Evolutionary conservation across 2,888 invertebrate species (phyloP).

Genomic region (Dugesia japonica): DNA sequence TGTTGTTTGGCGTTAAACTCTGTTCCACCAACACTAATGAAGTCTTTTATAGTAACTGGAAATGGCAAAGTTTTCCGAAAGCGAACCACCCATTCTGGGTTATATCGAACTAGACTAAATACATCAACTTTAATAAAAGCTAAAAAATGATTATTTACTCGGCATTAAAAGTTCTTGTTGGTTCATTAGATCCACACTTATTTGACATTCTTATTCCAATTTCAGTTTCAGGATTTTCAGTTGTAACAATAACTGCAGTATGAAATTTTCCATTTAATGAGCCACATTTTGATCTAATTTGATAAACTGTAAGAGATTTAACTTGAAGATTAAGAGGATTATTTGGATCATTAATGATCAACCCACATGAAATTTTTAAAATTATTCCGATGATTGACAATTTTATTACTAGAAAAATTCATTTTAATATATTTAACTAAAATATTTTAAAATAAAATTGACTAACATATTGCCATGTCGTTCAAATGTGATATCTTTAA

Average conservation of each 20-base stretch:
- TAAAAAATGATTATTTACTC: not conserved
- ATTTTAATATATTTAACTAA: no score
- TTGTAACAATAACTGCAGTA: not conserved
- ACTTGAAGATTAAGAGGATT: not conserved
- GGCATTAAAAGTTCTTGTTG: not conserved
- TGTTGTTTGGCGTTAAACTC: not conserved
- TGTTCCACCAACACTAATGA: not conserved
- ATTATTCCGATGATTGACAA: not conserved
- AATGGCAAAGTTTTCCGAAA: not conserved
- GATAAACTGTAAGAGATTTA: not conserved
- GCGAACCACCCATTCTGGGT: not conserved
- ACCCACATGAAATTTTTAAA: not conserved
- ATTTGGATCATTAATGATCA: not conserved
- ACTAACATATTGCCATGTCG: not conserved
- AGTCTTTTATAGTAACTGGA: not conserved
- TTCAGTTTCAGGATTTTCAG: slow-evolving; percentile 1
- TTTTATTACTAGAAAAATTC: not conserved
- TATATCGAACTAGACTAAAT: not conserved
- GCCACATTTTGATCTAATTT: slow-evolving; percentile 1
- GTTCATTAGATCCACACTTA: not conserved
- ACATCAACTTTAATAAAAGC: not conserved
- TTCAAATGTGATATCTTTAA: not conserved
- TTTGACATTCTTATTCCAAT: not conserved
- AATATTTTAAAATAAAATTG: not conserved
- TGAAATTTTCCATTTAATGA: not conserved